These are phyloP conservation scores for Periphyllus acericola DNA, from an alignment of 2,888 invertebrate genomes.

Conservation along the genomic window DNA sequence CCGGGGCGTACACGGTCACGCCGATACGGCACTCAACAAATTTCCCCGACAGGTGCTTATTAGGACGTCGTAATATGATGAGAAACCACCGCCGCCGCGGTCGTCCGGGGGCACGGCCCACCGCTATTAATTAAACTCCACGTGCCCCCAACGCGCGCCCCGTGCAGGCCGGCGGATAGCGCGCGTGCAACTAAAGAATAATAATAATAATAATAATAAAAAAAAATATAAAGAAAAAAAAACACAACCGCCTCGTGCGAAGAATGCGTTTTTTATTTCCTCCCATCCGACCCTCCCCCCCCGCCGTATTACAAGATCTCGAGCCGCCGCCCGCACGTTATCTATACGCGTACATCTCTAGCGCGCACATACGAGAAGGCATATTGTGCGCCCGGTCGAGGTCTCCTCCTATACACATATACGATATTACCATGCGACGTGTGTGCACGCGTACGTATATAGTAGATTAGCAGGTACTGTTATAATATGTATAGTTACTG, in stretches of 20 bases:
- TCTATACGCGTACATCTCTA: neutral
- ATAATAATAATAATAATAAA: neutral
- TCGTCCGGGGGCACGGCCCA: conserved; percentile 25
- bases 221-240: neutral
- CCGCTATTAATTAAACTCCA: conserved; percentile 52
- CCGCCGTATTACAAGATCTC: neutral
- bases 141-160: conserved; percentile 3
- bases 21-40: conserved; percentile 59
- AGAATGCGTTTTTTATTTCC: neutral
- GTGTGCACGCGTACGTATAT: neutral
- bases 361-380: neutral
- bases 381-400: neutral
- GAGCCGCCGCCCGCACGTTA: neutral
- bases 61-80: conserved; percentile 52
- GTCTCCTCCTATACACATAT: neutral
- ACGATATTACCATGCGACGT: neutral
- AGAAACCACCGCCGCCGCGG: conserved; percentile 41
- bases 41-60: conserved; percentile 55
- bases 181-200: neutral
- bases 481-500: too few relatives aligned
- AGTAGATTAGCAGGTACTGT: too few relatives aligned
- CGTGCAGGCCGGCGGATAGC: neutral
- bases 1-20: conserved; percentile 56
- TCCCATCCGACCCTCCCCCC: neutral
- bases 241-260: neutral